Conservation (phyloP, 2,797 vertebrate genomes). For the Pangasius larnaudii region DNA sequence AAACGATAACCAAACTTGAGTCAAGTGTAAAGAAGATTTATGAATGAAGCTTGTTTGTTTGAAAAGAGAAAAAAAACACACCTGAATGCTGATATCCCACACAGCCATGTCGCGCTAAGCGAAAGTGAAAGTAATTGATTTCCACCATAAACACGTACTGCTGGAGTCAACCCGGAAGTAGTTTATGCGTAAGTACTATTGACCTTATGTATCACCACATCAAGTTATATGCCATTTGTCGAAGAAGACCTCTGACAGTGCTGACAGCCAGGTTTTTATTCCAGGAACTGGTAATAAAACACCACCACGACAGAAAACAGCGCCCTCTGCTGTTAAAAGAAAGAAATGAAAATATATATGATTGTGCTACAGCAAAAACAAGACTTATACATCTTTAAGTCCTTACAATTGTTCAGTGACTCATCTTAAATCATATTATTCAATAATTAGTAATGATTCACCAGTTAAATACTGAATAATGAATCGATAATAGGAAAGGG, state of each 20-base stretch:
- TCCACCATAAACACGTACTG: neutral
- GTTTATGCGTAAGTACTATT: neutral
- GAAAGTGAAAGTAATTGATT: slow-evolving; percentile 37
- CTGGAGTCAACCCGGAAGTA: neutral
- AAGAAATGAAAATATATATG: neutral
- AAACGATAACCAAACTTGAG: neutral
- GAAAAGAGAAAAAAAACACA: slow-evolving; percentile 7
- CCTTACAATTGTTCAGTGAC: neutral
- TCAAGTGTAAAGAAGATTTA: neutral
- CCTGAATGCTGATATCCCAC: neutral
- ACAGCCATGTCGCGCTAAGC: neutral
- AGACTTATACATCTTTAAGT: neutral
- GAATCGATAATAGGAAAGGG: neutral
- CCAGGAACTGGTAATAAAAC: neutral
- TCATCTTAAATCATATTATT: neutral
- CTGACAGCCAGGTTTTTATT: neutral
- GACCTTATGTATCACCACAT: neutral
- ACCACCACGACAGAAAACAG: neutral
- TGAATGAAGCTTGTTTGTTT: neutral
- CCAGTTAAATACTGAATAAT: neutral
- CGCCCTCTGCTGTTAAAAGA: slow-evolving; percentile 20
- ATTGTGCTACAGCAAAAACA: neutral
- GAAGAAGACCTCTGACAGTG: too few relatives aligned
- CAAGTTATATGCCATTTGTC: neutral
- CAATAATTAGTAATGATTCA: neutral